Evolutionary conservation across 2,888 invertebrate species (phyloP).

Genomic region (Phlogophora meticulosa): DNA sequence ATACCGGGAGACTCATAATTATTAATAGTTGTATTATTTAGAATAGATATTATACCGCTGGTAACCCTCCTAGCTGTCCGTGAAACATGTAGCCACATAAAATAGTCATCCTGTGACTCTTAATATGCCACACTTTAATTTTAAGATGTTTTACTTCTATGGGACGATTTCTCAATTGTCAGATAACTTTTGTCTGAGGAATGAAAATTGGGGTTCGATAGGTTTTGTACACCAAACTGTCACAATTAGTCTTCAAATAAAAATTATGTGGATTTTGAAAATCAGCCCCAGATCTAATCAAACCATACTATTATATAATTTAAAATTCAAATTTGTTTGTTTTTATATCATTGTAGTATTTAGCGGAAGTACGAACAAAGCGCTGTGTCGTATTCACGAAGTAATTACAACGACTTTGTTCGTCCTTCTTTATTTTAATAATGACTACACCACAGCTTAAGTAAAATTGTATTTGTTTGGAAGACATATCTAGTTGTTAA

Average conservation of each 20-base stretch:
- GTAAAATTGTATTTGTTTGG: slow-evolving; percentile 62
- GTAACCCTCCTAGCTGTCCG: slow-evolving; percentile 23
- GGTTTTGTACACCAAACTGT: too few relatives aligned
- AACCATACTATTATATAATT: slow-evolving; percentile 35
- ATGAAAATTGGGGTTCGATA: too few relatives aligned
- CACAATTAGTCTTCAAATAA: too few relatives aligned
- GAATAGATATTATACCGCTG: slow-evolving; percentile 41
- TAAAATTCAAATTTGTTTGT: slow-evolving; percentile 60
- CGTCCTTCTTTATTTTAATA: slow-evolving; percentile 48
- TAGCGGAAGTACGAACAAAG: slow-evolving; percentile 61
- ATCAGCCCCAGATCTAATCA: slow-evolving; percentile 4
- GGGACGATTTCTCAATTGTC: too few relatives aligned
- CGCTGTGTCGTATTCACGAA: slow-evolving; percentile 11
- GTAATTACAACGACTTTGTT: slow-evolving; percentile 41
- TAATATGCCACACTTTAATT: slow-evolving; percentile 77
- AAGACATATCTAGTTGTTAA: slow-evolving; percentile 65
- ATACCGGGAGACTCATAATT: slow-evolving; percentile 25
- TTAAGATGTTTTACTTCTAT: slow-evolving; percentile 71
- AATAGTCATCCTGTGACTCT: slow-evolving; percentile 21
- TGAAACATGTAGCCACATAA: slow-evolving; percentile 28
- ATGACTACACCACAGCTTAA: slow-evolving; percentile 33
- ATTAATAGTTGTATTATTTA: slow-evolving; percentile 50
- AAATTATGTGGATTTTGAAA: too few relatives aligned
- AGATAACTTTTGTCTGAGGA: too few relatives aligned
- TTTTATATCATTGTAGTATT: slow-evolving; percentile 68